Evolutionary conservation across 2,888 invertebrate genomes (phyloP), one percentile per base, ranked within the genome.

Genomic region (Halictus ligatus): DNA sequence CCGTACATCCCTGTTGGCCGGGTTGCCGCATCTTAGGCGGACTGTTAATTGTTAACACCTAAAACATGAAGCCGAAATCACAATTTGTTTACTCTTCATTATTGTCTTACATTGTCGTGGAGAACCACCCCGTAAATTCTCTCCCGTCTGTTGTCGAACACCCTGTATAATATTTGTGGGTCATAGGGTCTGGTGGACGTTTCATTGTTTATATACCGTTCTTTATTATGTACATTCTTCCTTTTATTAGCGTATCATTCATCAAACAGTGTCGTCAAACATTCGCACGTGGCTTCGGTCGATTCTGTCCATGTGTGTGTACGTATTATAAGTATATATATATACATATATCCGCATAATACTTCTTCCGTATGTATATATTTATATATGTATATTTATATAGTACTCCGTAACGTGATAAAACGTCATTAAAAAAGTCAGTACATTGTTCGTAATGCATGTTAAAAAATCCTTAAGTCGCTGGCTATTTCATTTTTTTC

Each of bases 341-440:
- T 29, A 29, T 79, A 29, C 76, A 29, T 64, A 25, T 78, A 58
- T 48, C 25, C 69, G 54, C 84, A 35, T 83, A 74, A 77, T 89
- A 81, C 84, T 80, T 79, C 72, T 75, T 89, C 73, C 79, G 79
- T 85, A 80, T 80, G 60, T 64, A 80, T 88, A 78, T 78, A 83
- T 80, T 75, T 84, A 80, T 83, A 82, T 88, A 80, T 84, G 54
- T 88, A 83, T 88, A 83, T 90, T 83, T 84, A 82, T 87, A 83
- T 88, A 86, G 80, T 91, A 90, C 64, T 86, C 81, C 80, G 80
- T 90, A 90, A 91, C 89, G 89, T 83, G 90, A 91, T 91, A 90
- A 91, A 90, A 91, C 87, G 90, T 91, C 83, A 73, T 89, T 91
- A 90, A 91, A 91, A 91, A 91, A 91, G 85, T 91, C 90, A 91